Percentiles rank a stretch among this genome's conserved stretches.
Conservation (phyloP, 2,888 invertebrate genomes). For the Macaria liturata region DNA sequence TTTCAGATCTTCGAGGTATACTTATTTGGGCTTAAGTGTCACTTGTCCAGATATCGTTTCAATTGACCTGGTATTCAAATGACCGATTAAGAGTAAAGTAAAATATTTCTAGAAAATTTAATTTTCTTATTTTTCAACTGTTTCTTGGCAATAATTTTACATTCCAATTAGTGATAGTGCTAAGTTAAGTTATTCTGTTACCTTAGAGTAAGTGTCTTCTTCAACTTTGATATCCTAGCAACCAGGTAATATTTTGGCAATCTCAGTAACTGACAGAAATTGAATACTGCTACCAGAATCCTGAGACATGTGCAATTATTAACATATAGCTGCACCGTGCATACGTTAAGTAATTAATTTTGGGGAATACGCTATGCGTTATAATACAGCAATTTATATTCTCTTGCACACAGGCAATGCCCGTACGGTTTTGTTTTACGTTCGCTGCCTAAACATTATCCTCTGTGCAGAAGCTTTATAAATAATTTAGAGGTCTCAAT, state of each 20-base stretch:
- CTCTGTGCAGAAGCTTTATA: slow-evolving; percentile 39
- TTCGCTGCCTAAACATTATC: slow-evolving; percentile 36
- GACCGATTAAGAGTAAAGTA: too few relatives aligned
- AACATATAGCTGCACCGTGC: slow-evolving; percentile 35
- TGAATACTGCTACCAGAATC: slow-evolving; percentile 21
- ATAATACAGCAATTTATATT: slow-evolving; percentile 63
- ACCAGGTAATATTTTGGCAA: slow-evolving; percentile 5
- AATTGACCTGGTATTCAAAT: too few relatives aligned
- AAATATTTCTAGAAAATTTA: too few relatives aligned
- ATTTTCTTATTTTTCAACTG: too few relatives aligned
- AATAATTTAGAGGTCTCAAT: slow-evolving; percentile 48
- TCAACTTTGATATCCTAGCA: background rate
- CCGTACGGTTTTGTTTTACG: slow-evolving; percentile 48
- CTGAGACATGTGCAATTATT: slow-evolving; percentile 23
- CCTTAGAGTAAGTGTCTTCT: too few relatives aligned
- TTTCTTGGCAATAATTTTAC: too few relatives aligned
- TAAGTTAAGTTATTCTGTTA: too few relatives aligned
- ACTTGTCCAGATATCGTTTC: too few relatives aligned
- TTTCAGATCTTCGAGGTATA: background rate
- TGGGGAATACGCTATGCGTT: slow-evolving; percentile 49
- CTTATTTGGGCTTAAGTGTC: too few relatives aligned
- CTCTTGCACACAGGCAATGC: slow-evolving; percentile 44
- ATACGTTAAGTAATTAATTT: slow-evolving; percentile 53
- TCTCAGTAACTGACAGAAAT: slow-evolving; percentile 17
- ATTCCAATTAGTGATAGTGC: too few relatives aligned